Conservation (phyloP, 1,140 invertebrate genomes). For the Latrodectus geometricus region DNA sequence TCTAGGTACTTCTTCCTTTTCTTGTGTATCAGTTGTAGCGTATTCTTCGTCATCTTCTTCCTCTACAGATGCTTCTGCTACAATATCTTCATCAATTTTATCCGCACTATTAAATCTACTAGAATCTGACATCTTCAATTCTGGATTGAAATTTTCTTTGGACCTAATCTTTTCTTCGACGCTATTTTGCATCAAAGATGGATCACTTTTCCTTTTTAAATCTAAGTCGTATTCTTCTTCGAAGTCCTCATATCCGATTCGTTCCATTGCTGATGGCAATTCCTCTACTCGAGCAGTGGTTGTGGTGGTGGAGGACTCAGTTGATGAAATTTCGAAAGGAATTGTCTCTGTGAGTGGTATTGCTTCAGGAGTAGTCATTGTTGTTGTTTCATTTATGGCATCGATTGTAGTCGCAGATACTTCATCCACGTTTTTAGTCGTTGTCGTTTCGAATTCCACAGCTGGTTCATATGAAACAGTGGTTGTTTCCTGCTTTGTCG, state of each 20-base stretch:
- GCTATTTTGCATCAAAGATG: slow-evolving; percentile 35
- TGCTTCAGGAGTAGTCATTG: background rate
- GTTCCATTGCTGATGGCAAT: slow-evolving; percentile 41
- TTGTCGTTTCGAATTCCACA: slow-evolving; percentile 68
- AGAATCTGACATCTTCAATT: slow-evolving; percentile 19
- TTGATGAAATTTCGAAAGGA: slow-evolving; percentile 62
- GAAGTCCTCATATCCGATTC: slow-evolving; percentile 27
- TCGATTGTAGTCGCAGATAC: slow-evolving; percentile 11
- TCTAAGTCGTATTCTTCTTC: slow-evolving; percentile 41
- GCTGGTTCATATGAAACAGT: slow-evolving; percentile 15
- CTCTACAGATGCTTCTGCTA: slow-evolving; percentile 10
- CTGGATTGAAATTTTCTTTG: slow-evolving; percentile 23
- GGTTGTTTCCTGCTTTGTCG: slow-evolving; percentile 1
- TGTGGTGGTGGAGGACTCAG: background rate
- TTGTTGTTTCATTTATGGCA: background rate
- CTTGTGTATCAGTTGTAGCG: background rate
- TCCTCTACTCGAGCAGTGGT: slow-evolving; percentile 13
- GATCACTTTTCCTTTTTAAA: slow-evolving; percentile 22
- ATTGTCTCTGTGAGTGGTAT: background rate
- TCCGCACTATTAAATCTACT: background rate
- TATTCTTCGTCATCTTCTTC: slow-evolving; percentile 16
- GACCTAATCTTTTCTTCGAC: slow-evolving; percentile 39
- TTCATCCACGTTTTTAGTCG: background rate
- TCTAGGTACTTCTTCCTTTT: slow-evolving; percentile 33
- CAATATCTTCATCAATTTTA: slow-evolving; percentile 1